Evolutionary conservation across 2,113 vertebrate species (phyloP).

Genomic region (Gymnocephalus cernua): DNA sequence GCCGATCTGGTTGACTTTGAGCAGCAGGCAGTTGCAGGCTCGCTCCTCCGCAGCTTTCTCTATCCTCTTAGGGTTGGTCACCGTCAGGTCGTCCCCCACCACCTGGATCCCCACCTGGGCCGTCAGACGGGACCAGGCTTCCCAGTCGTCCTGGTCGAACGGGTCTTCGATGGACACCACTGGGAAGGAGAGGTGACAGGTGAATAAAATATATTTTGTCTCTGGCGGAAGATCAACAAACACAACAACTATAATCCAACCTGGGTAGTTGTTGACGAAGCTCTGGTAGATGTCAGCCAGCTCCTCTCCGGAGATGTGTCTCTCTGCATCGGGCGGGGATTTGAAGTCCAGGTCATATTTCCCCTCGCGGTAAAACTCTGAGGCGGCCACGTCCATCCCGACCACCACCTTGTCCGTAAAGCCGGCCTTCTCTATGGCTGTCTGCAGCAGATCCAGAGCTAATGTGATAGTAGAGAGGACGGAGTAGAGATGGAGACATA

Average conservation of each 20-base stretch:
- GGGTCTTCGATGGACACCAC: slow-evolving; percentile 98
- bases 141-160: slow-evolving; percentile 97
- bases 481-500: neutral
- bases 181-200: slow-evolving; percentile 46
- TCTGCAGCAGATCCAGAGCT: slow-evolving; percentile 96
- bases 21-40: slow-evolving; percentile 95
- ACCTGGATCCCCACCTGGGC: slow-evolving; percentile 95
- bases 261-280: slow-evolving; percentile 96
- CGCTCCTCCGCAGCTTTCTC: slow-evolving; percentile 94
- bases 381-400: slow-evolving; percentile 96
- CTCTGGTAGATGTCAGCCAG: slow-evolving; percentile 94
- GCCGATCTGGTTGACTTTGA: slow-evolving; percentile 98
- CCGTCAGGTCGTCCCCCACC: slow-evolving; percentile 95
- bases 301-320: slow-evolving; percentile 91
- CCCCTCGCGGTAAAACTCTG: slow-evolving; percentile 93
- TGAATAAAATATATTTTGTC: neutral
- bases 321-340: slow-evolving; percentile 89
- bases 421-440: slow-evolving; percentile 94
- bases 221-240: neutral
- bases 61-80: slow-evolving; percentile 95
- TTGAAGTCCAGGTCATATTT: slow-evolving; percentile 98
- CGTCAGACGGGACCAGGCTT: slow-evolving; percentile 93
- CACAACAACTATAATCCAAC: slow-evolving; percentile 61
- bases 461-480: neutral
- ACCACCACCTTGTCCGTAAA: slow-evolving; percentile 97